Percentiles rank a stretch among this genome's conserved stretches.
These are phyloP conservation scores for Paracyprichromis sp. DNA, from an alignment of 2,113 vertebrate genomes.

Conservation along the genomic window DNA sequence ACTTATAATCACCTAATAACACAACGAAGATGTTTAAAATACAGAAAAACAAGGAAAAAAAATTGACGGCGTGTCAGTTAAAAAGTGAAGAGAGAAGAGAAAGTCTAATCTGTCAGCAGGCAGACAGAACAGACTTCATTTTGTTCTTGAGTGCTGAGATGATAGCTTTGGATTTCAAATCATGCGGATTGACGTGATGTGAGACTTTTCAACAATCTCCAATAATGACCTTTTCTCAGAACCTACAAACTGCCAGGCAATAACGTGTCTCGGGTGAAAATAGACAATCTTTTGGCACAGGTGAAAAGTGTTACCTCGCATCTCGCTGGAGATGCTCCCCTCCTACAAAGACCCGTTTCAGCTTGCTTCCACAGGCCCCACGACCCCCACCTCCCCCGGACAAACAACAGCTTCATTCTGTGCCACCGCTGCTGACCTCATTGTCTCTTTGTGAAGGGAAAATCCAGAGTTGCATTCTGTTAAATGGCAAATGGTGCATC, in stretches of 20 bases:
- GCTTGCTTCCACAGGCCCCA: slow-evolving; percentile 54
- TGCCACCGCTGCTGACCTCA: slow-evolving; percentile 72
- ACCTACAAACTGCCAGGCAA: slow-evolving; percentile 34
- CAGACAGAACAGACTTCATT: slow-evolving; percentile 33
- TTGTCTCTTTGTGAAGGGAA: slow-evolving; percentile 74
- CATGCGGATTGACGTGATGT: slow-evolving; percentile 45
- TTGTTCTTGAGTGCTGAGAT: slow-evolving; percentile 42
- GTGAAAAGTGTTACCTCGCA: slow-evolving; percentile 55
- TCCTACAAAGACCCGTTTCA: slow-evolving; percentile 66
- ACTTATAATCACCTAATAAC: background rate
- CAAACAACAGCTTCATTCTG: slow-evolving; percentile 76
- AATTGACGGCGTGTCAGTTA: background rate
- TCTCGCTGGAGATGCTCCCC: slow-evolving; percentile 67
- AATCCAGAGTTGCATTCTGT: slow-evolving; percentile 74
- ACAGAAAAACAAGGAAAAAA: background rate
- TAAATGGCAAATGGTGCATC: slow-evolving; percentile 59
- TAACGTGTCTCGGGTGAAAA: slow-evolving; percentile 30
- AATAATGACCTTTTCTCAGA: slow-evolving; percentile 57
- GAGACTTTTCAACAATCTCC: slow-evolving; percentile 70
- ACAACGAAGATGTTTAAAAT: background rate
- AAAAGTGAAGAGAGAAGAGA: background rate
- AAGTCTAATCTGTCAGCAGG: slow-evolving; percentile 40
- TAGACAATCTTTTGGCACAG: slow-evolving; percentile 54
- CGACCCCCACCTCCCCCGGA: slow-evolving; percentile 49
- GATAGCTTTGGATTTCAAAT: slow-evolving; percentile 45